These are phyloP conservation scores for Rotaria socialis DNA, from an alignment of 2,888 invertebrate genomes.

Conservation along the genomic window DNA sequence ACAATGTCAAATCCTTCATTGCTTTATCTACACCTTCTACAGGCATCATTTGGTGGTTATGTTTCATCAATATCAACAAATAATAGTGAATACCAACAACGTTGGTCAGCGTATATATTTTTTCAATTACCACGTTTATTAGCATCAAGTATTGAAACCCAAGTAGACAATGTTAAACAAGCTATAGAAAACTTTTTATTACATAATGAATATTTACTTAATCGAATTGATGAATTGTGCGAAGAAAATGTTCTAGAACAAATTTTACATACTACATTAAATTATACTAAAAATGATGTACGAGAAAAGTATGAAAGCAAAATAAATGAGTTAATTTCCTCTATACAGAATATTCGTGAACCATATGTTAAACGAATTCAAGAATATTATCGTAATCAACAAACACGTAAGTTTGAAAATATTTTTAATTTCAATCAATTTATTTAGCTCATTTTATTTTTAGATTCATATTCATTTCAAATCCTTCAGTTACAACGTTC, in stretches of 20 bases:
- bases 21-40: not conserved
- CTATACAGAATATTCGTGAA: not conserved
- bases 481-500: conserved; percentile 27
- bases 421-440: not conserved
- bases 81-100: not conserved
- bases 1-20: not conserved
- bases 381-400: not conserved
- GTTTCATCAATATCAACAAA: not conserved
- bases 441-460: not conserved
- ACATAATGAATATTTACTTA: conserved; percentile 27
- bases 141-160: not conserved
- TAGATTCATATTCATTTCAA: not conserved
- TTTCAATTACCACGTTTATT: conserved; percentile 28
- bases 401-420: not conserved
- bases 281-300: not conserved
- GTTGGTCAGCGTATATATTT: not conserved
- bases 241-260: conserved; percentile 23
- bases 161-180: not conserved
- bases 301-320: not conserved
- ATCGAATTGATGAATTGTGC: conserved; percentile 31
- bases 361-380: not conserved
- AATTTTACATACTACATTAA: not conserved
- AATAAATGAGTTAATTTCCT: not conserved
- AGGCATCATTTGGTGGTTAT: conserved; percentile 7
- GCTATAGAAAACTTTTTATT: not conserved